Evolutionary conservation across 2,113 vertebrate genomes (phyloP).

Genomic region (Rhagologus leucostigma): DNA sequence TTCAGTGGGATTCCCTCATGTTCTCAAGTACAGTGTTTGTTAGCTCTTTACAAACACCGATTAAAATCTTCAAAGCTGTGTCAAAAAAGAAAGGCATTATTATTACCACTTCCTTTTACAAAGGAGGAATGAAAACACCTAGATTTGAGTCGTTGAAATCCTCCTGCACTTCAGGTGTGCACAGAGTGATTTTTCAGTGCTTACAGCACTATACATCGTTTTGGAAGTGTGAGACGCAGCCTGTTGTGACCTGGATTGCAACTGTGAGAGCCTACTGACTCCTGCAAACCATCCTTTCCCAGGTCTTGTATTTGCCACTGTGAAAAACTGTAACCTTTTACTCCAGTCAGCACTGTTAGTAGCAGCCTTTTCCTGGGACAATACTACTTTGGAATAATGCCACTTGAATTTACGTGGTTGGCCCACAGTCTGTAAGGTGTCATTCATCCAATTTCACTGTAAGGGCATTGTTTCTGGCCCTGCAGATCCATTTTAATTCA

Average conservation of each 20-base stretch:
- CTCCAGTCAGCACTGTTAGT: neutral
- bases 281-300: neutral
- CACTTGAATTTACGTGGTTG: neutral
- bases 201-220: neutral
- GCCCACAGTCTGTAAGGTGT: neutral
- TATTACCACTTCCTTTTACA: neutral
- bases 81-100: neutral
- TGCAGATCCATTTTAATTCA: neutral
- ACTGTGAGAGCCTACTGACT: neutral
- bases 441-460: neutral
- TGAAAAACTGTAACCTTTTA: neutral
- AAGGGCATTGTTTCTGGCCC: neutral
- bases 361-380: neutral
- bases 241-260: neutral
- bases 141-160: neutral
- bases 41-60: neutral
- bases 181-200: neutral
- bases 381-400: neutral
- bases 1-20: neutral
- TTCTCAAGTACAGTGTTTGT: neutral
- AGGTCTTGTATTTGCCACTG: neutral
- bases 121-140: neutral
- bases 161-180: neutral
- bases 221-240: neutral
- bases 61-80: neutral